Conservation (phyloP, 2,888 invertebrate species). For the Anarsia innoxiella region DNA sequence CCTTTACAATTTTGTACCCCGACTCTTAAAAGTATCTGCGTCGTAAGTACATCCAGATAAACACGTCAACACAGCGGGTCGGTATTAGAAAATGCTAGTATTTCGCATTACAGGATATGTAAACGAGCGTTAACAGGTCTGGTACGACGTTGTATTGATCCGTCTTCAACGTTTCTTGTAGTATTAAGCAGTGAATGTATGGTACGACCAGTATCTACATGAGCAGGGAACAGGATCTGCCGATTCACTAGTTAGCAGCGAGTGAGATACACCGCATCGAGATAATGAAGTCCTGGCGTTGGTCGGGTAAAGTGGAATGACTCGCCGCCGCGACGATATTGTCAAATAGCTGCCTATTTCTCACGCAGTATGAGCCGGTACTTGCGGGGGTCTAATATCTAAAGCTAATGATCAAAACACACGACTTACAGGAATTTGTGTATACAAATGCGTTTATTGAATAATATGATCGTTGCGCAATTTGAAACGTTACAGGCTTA, state of each 20-base stretch:
- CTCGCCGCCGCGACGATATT: conserved; percentile 46
- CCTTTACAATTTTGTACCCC: conserved; percentile 11
- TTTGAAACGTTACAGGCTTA: conserved; percentile 43
- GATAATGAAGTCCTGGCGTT: conserved; percentile 46
- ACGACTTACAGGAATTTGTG: conserved; percentile 48
- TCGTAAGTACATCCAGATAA: conserved; percentile 8
- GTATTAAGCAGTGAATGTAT: conserved; percentile 14
- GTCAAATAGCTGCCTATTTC: conserved; percentile 59
- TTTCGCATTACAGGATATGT: conserved; percentile 14
- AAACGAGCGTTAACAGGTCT: conserved; percentile 13
- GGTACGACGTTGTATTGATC: conserved; percentile 8
- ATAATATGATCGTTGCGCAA: conserved; percentile 51
- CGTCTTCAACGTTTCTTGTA: conserved; percentile 8
- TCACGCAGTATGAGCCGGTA: conserved; percentile 57
- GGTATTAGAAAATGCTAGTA: conserved; percentile 8
- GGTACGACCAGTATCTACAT: conserved; percentile 8
- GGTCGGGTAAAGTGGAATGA: conserved; percentile 38
- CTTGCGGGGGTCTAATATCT: conserved; percentile 57
- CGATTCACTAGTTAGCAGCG: conserved; percentile 25
- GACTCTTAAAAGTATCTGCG: conserved; percentile 10
- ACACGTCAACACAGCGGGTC: conserved; percentile 9
- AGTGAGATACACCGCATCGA: conserved; percentile 31
- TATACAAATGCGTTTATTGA: conserved; percentile 56
- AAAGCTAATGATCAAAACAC: conserved; percentile 57
- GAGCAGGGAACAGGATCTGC: conserved; percentile 15